phyloP scores from a whole-genome alignment of 2,797 vertebrate species.

The Eulemur albifrons region DNA sequence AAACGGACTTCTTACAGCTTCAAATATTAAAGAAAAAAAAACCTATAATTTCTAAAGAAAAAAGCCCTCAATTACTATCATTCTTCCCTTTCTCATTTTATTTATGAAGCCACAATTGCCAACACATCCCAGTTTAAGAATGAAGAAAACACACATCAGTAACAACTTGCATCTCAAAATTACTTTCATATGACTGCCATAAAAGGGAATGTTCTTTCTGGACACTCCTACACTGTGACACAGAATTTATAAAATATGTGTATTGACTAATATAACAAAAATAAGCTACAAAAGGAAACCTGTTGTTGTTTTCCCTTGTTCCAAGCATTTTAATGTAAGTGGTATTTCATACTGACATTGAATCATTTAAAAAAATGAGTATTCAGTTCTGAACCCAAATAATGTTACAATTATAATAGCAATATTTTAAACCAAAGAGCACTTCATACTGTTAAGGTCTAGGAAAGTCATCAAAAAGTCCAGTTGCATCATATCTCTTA shows the following conservation, averaged over 20 bases:
- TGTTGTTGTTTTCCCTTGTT: not conserved
- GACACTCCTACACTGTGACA: not conserved
- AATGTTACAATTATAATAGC: not conserved
- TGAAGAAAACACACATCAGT: slow-evolving; percentile 13
- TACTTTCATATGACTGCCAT: not conserved
- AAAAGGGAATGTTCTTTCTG: not conserved
- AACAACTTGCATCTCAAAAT: slow-evolving; percentile 35
- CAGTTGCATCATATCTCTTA: not conserved
- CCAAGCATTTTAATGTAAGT: not conserved
- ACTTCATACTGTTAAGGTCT: slow-evolving; percentile 14
- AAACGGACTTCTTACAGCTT: not conserved
- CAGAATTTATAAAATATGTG: not conserved
- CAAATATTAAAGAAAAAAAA: not conserved
- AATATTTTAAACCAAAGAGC: slow-evolving; percentile 28
- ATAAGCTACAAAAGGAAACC: slow-evolving; percentile 5
- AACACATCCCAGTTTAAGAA: not conserved
- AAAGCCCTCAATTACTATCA: not conserved
- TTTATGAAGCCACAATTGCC: not conserved
- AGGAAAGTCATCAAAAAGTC: not conserved
- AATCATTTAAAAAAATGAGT: slow-evolving; percentile 12
- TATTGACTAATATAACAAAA: slow-evolving; percentile 20
- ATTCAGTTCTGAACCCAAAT: slow-evolving; percentile 1
- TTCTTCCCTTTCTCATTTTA: not conserved
- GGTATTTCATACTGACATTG: not conserved
- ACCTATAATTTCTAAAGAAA: not conserved